Evolutionary conservation across 2,113 vertebrate species (phyloP).

Genomic region (Mirounga angustirostris): DNA sequence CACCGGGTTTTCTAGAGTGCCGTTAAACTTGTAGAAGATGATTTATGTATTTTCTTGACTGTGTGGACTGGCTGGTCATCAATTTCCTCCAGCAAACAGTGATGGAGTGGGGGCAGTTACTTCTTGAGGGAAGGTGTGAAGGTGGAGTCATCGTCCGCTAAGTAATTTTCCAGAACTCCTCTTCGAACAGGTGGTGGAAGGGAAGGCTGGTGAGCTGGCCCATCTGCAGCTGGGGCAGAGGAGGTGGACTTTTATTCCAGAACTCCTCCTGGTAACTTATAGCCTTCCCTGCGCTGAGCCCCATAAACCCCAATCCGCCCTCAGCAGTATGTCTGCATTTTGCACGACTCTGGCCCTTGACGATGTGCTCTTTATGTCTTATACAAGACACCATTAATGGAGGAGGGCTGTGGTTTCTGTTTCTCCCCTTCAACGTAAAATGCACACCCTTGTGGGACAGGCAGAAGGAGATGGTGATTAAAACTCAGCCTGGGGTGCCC

Average conservation of each 20-base stretch:
- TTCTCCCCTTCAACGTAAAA: neutral
- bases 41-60: neutral
- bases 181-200: too few species aligned
- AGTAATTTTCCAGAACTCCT: neutral
- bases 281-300: neutral
- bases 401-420: neutral
- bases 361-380: accelerated
- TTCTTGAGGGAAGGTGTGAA: neutral
- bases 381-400: neutral
- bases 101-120: too few species aligned
- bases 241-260: accelerated
- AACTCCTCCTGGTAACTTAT: neutral
- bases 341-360: neutral
- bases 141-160: neutral
- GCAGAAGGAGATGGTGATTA: neutral
- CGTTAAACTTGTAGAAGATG: accelerated
- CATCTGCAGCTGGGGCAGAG: neutral
- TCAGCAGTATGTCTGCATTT: accelerated
- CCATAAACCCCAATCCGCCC: neutral
- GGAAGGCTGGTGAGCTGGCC: accelerated
- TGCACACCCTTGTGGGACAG: neutral
- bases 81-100: neutral
- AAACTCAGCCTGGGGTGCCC: neutral
- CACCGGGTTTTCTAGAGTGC: neutral
- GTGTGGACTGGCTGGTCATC: accelerated